Evolutionary conservation across 2,888 invertebrate genomes (phyloP), one percentile per base, ranked within the genome.

Genomic region (Cerastis rubricosa): DNA sequence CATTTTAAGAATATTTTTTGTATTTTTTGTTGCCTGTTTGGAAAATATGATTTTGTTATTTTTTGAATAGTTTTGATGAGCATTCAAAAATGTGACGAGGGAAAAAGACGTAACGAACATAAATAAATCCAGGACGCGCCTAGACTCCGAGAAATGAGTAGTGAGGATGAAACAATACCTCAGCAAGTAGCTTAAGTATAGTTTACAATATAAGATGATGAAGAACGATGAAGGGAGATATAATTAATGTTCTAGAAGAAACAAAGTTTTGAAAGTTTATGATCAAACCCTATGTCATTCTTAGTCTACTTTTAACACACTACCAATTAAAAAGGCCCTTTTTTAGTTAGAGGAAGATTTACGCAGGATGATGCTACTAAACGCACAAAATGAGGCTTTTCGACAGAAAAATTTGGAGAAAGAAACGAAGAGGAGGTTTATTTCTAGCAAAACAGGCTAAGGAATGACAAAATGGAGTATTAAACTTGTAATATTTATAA

Each of bases 21-120:
- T 49, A 3, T 40, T 40, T 40, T 17, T 57, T 57, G 35, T 17
- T 51, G 17, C n/a, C 17, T 61, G 0, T 35, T 47, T 68, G 1
- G 12, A 0, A 25, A 51, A 40, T 6, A 9, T 8, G 6, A 17
- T 45, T 73, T 12, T 29, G 29, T 43, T 47, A 8, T 6, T 7
- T 25, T 1, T 25, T 14, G 14, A 1, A 47, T 2, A 0, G 4
- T 7, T 63, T 25, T 8, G 2, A 19, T 0, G 2, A 7, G n/a
- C 12, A 19, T 5, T 45, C 0, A 47, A 22, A 25, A 59, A 25
- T 47, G 2, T 40, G 4, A 25, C 11, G 40, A 17, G 5, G 5
- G 11, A 47, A 35, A 45, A 25, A 54, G 35, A 22, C 17, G 4
- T 40, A 25, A 59, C 12, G 5, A 12, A 64, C 12, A 35, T 22